These are phyloP conservation scores for Tiliacea aurago DNA, from an alignment of 2,888 invertebrate species.

Conservation along the genomic window DNA sequence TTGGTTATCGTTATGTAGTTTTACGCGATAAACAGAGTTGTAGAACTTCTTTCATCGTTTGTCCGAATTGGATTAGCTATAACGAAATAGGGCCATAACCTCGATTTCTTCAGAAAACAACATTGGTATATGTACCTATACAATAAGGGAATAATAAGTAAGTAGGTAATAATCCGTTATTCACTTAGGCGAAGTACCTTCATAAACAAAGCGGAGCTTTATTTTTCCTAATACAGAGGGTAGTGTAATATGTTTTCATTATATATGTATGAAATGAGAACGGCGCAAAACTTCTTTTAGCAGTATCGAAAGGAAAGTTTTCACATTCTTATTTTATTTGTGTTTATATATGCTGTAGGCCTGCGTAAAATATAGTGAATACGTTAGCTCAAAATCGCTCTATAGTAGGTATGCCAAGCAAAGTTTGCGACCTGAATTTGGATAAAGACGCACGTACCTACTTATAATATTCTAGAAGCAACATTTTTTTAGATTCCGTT, in stretches of 20 bases:
- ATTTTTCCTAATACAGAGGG: conserved; percentile 63
- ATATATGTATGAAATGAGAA: conserved; percentile 50
- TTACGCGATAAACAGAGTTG: conserved; percentile 38
- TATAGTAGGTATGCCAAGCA: not conserved
- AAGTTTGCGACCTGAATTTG: conserved; percentile 2
- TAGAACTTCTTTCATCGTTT: conserved; percentile 30
- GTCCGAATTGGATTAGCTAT: conserved; percentile 35
- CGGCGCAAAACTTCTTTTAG: conserved; percentile 24
- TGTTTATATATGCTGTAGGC: conserved; percentile 10
- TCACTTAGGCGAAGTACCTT: conserved; percentile 70
- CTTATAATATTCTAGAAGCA: not conserved
- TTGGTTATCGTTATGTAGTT: no score
- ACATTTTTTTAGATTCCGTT: not conserved
- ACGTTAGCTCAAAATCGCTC: conserved; percentile 8
- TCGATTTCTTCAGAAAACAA: conserved; percentile 62
- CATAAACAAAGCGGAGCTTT: conserved; percentile 69
- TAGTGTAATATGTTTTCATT: conserved; percentile 43
- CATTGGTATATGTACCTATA: conserved; percentile 61
- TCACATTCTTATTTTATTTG: conserved; percentile 24
- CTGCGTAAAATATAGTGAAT: conserved; percentile 22
- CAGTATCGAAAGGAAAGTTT: conserved; percentile 35
- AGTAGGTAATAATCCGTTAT: conserved; percentile 74
- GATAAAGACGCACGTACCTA: not conserved
- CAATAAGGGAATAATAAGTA: conserved; percentile 69
- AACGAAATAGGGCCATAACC: conserved; percentile 58